A percentile compares a stretch with the other conserved stretches of the same genome.
phyloP scores from a whole-genome alignment of 2,113 vertebrate genomes.

The Neolamprologus devosi region DNA sequence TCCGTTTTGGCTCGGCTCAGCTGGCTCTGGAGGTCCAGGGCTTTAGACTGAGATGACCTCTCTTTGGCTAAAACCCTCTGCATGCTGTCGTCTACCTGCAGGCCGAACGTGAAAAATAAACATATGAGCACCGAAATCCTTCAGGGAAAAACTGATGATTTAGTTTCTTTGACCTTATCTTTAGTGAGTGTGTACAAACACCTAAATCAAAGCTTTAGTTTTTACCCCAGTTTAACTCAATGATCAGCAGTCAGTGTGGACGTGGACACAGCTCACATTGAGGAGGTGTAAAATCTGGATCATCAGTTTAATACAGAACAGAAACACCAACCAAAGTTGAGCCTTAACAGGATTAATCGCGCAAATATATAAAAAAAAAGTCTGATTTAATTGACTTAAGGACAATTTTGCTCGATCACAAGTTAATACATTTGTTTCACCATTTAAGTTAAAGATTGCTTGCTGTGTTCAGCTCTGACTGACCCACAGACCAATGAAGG shows the following conservation, averaged over 20 bases:
- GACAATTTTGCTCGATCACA: neutral
- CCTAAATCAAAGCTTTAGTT: neutral
- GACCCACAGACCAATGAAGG: neutral
- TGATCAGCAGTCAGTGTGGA: neutral
- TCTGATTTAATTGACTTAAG: neutral
- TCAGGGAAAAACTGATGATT: neutral
- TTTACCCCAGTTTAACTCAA: neutral
- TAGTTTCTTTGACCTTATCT: neutral
- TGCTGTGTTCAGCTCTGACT: neutral
- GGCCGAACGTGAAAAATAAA: neutral
- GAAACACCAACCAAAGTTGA: neutral
- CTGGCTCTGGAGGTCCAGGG: constrained; percentile 85
- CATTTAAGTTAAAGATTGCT: fast-evolving
- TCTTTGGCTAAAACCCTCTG: constrained; percentile 79
- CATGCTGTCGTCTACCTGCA: constrained; percentile 79
- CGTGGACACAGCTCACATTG: neutral
- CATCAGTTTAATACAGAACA: neutral
- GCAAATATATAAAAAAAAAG: fast-evolving
- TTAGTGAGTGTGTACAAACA: fast-evolving
- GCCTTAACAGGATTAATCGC: neutral
- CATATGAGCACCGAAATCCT: neutral
- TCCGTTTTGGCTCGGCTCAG: constrained; percentile 80
- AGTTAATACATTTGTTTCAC: fast-evolving
- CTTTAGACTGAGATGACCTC: constrained; percentile 76
- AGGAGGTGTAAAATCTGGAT: neutral